Evolutionary conservation across 2,797 vertebrate species (phyloP).

Genomic region (Mallotus villosus): DNA sequence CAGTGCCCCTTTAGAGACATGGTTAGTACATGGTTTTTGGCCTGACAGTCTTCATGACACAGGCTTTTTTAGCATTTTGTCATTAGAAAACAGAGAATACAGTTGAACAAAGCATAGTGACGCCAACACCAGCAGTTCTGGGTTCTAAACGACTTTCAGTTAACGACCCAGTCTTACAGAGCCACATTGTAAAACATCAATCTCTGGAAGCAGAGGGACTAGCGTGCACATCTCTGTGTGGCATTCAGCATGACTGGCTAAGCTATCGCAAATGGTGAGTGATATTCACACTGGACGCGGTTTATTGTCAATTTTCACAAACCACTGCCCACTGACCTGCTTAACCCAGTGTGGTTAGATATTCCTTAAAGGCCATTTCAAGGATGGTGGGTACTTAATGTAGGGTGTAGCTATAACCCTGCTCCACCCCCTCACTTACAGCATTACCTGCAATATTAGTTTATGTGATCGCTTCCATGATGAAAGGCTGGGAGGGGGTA

Average conservation of each 20-base stretch:
- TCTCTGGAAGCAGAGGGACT: not conserved
- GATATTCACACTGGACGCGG: too few species aligned
- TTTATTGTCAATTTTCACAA: too few species aligned
- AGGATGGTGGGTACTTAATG: not conserved
- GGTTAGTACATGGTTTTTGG: constrained; percentile 20
- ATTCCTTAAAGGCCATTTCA: not conserved
- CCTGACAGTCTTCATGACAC: constrained; percentile 15
- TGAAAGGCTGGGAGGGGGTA: not conserved
- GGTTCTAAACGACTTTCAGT: constrained; percentile 37
- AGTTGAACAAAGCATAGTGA: constrained; percentile 45
- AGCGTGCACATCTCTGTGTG: not conserved
- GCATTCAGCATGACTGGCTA: too few species aligned
- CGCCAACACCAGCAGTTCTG: constrained; percentile 50
- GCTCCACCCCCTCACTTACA: not conserved
- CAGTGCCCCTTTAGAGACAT: constrained; percentile 33
- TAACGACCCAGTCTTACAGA: constrained; percentile 34
- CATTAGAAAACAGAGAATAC: constrained; percentile 39
- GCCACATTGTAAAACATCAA: constrained; percentile 16
- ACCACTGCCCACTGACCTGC: too few species aligned
- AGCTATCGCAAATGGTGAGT: too few species aligned
- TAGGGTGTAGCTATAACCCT: not conserved
- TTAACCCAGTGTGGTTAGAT: not conserved
- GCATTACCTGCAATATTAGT: not conserved
- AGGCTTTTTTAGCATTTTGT: constrained; percentile 37
- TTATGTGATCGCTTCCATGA: not conserved